Base-by-base conservation (phyloP, 1,140 invertebrate genomes). In the Polypedilum pembai region DNA sequence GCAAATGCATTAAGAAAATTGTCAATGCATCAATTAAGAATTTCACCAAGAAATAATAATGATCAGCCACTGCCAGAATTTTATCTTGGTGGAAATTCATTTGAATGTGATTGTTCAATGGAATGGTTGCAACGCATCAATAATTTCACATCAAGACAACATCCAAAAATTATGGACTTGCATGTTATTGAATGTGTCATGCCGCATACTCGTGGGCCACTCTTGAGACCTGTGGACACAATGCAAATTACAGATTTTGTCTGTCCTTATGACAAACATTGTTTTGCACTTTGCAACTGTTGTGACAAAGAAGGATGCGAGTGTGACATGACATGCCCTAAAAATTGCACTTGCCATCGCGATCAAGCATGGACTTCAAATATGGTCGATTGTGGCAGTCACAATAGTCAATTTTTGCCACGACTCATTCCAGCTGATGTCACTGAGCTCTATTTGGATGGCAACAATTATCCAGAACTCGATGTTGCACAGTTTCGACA, bases 251-350 rank as follows among this genome's bases (percentile, higher is more conserved):
- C 91, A 78, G 91, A 95, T 78, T 96, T 96, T 83, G 85, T 97
- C 76, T 97, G 94, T 81, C 89, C 88, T 74, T 97, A 97, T 83
- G 90, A 93, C 78, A 92, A 92, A 41, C 94, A 96, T 83, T 96
- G 94, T 84, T 96, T 96, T 82, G 91, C 94, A 17, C 83, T 95
- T 72, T 97, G 94, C 80, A 93, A 94, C 78, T 97, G 94, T 83
- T 96, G 94, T 80, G 94, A 96, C 78, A 96, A 94, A 80, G 94
- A 96, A 80, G 94, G 93, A 73, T 97, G 94, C 82, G 94, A 96
- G 82, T 96, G 94, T 83, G 93, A 95, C 83, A 96, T 96, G 93
- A 94, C 91, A 3, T 97, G 94, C 79, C 94, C 94, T 1, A 87
- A 88, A 76, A 94, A 94, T 79, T 97, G 94, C 83, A 91, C 91